phyloP scores from a whole-genome alignment of 2,113 vertebrate species.

The Pelecanoides urinatrix region DNA sequence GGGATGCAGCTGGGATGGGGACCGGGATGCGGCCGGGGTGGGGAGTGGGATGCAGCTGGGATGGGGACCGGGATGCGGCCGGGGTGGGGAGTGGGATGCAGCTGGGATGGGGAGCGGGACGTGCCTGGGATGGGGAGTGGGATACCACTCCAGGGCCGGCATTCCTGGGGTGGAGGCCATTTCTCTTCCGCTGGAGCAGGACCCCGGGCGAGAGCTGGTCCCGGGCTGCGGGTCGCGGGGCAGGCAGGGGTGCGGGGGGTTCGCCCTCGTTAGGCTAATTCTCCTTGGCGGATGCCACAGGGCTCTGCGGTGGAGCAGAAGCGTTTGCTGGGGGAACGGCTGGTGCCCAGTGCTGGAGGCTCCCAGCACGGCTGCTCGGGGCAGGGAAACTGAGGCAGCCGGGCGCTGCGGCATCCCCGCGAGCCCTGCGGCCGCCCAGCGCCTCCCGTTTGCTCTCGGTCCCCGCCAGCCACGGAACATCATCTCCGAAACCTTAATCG shows the following conservation, averaged over 20 bases:
- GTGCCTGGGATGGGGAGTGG: too few relatives aligned
- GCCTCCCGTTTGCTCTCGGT: neutral
- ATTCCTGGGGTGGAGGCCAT: neutral
- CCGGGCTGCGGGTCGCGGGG: neutral
- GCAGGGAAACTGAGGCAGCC: neutral
- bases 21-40: too few relatives aligned
- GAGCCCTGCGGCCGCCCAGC: too few relatives aligned
- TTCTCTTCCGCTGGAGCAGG: neutral
- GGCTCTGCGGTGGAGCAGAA: neutral
- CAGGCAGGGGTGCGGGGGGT: neutral
- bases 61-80: too few relatives aligned
- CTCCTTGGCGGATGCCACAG: neutral
- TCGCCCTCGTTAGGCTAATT: neutral
- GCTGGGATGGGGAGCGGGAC: too few relatives aligned
- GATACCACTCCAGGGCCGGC: neutral
- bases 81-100: too few relatives aligned
- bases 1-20: too few relatives aligned
- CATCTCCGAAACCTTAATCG: neutral
- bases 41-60: too few relatives aligned
- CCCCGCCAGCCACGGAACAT: neutral
- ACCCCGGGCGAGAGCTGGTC: neutral
- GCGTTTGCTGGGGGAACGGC: neutral
- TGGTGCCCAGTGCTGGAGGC: neutral
- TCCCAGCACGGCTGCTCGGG: neutral
- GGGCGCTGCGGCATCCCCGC: neutral